Percentiles rank a stretch among this genome's conserved stretches.
phyloP scores from a whole-genome alignment of 2,113 vertebrate species.

The Symphodus melops region DNA sequence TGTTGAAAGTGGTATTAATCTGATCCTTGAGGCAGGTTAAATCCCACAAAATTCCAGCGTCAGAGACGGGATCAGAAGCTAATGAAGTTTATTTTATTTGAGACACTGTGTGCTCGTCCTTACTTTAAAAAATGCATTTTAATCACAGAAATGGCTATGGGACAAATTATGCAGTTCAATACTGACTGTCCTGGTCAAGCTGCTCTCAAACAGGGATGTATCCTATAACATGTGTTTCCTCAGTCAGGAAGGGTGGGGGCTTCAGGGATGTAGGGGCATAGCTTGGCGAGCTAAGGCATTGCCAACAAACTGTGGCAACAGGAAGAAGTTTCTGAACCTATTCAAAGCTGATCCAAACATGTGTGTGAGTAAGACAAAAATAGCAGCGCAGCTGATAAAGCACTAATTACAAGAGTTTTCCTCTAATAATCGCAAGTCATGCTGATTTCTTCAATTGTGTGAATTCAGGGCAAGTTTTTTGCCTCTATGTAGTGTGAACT shows the following conservation, averaged over 20 bases:
- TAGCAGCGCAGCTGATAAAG: not conserved
- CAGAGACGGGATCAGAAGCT: conserved; percentile 35
- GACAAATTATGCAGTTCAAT: conserved; percentile 27
- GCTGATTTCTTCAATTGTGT: no score
- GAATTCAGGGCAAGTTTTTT: no score
- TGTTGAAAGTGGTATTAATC: conserved; percentile 39
- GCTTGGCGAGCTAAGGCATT: conserved; percentile 14
- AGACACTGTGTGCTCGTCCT: not conserved
- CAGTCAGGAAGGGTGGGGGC: conserved; percentile 69
- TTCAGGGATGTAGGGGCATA: conserved; percentile 9
- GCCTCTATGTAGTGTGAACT: no score
- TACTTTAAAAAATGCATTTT: not conserved
- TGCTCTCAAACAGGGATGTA: conserved; percentile 38
- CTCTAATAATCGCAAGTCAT: no score
- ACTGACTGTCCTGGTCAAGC: conserved; percentile 32
- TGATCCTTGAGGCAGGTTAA: conserved; percentile 44
- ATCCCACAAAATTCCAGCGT: conserved; percentile 37
- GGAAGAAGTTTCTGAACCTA: conserved; percentile 22
- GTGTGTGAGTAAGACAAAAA: not conserved
- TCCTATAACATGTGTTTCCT: conserved; percentile 66
- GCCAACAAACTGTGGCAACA: conserved; percentile 27
- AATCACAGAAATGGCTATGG: not conserved
- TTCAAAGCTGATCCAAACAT: not conserved
- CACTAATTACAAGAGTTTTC: not conserved
- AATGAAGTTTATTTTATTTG: conserved; percentile 49